Percentiles rank a stretch among this genome's conserved stretches.
These are phyloP conservation scores for human DNA, from an alignment of 2,113 vertebrate species.

Conservation along the genomic window GRCh38 chr18:10868001-10868500, in stretches of 20 bases:
- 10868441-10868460: background rate
- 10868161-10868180: conserved; percentile 19
- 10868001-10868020: background rate
- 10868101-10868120: background rate
- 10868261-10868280: conserved; percentile 26
- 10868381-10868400: background rate
- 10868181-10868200: conserved; percentile 16
- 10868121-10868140: background rate
- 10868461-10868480: background rate
- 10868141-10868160: conserved; percentile 17
- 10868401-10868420: background rate
- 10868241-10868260: conserved; percentile 43
- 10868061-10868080: background rate
- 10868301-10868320: conserved; percentile 46
- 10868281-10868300: conserved; percentile 16
- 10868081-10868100: background rate
- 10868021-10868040: background rate
- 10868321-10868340: conserved; percentile 28
- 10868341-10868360: conserved; percentile 46
- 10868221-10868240: conserved; percentile 57
- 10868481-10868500: background rate
- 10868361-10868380: background rate
- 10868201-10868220: background rate
- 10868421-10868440: background rate
- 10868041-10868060: background rate